Percentiles rank a stretch among this genome's conserved stretches.
These are phyloP conservation scores for Lycodopsis pacificus DNA, from an alignment of 2,797 vertebrate species.

Conservation along the genomic window DNA sequence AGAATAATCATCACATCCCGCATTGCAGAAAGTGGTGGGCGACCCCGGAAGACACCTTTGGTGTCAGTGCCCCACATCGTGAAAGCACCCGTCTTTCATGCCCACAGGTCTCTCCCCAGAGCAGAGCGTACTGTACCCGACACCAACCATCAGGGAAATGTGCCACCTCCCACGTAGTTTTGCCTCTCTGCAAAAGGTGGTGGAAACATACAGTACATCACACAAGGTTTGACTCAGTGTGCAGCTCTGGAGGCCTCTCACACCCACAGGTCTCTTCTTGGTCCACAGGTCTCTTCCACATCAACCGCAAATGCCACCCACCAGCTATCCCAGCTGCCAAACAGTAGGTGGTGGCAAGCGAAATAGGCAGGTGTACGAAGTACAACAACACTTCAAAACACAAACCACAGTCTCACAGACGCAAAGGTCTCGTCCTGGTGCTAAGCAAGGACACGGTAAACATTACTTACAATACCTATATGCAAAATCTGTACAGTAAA, in stretches of 20 bases:
- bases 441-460: conserved; percentile 6
- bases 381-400: conserved; percentile 43
- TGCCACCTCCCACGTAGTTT: conserved; percentile 41
- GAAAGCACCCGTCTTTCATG: conserved; percentile 23
- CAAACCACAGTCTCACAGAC: conserved; percentile 17
- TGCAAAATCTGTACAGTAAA: background rate
- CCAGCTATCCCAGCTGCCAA: conserved; percentile 68
- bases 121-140: conserved; percentile 27
- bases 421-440: conserved; percentile 18
- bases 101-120: conserved; percentile 26
- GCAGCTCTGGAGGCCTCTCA: conserved; percentile 43
- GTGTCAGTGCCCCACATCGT: conserved; percentile 10
- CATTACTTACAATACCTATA: conserved; percentile 1
- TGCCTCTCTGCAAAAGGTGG: conserved; percentile 38
- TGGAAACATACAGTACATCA: conserved; percentile 30
- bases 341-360: conserved; percentile 63
- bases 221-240: conserved; percentile 34
- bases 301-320: conserved; percentile 64
- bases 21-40: conserved; percentile 4
- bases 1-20: conserved; percentile 14
- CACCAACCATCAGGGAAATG: conserved; percentile 42
- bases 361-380: conserved; percentile 47
- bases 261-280: conserved; percentile 63
- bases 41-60: background rate
- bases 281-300: conserved; percentile 60